Evolutionary conservation across 2,113 vertebrate genomes (phyloP).

Genomic region (Bothrops jararaca): DNA sequence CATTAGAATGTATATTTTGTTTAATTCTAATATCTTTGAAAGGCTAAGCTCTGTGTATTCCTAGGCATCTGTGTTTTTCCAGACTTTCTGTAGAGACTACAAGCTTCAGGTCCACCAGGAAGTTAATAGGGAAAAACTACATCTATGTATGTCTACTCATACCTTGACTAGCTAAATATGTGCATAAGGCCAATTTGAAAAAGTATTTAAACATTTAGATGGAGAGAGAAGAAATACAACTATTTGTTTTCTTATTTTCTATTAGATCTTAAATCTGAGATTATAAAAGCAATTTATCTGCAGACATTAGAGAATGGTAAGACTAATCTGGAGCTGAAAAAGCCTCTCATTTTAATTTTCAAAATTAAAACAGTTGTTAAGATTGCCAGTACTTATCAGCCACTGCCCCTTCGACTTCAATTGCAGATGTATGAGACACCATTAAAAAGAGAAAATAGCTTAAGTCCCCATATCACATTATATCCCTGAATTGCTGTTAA

Average conservation of each 20-base stretch:
- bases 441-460: background rate
- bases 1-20: background rate
- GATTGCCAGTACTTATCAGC: background rate
- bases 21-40: too few species aligned
- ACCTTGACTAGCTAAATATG: background rate
- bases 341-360: background rate
- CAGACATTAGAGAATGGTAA: background rate
- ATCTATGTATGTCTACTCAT: background rate
- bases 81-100: background rate
- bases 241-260: background rate
- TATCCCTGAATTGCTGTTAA: too few species aligned
- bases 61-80: background rate
- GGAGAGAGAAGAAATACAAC: background rate
- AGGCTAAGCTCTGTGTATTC: background rate
- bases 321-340: background rate
- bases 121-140: background rate
- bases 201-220: background rate
- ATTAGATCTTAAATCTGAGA: background rate
- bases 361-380: background rate
- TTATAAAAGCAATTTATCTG: background rate
- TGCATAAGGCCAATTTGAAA: background rate
- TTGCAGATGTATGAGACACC: background rate
- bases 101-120: background rate
- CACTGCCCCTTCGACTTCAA: background rate
- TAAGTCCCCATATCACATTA: background rate